Evolutionary conservation across 1,140 invertebrate genomes (phyloP), one percentile per base, ranked within the genome.

Genomic region (Chrysopa pallens): DNA sequence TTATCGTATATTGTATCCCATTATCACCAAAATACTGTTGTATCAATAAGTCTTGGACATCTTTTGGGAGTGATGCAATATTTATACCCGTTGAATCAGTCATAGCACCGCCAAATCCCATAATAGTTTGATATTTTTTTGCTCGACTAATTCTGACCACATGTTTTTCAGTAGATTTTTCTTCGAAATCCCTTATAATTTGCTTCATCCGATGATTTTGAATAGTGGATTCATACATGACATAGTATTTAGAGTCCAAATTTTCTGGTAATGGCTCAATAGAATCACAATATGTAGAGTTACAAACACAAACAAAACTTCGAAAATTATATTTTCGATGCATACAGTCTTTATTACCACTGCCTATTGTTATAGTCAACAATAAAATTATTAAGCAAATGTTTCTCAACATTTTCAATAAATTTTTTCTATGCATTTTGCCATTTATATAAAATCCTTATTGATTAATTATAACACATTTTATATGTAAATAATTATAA

Each of bases 51-150:
- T 75, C 57, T 52, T 76, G 72, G 1, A 74, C 50, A 1, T 48
- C 43, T 8, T 55, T 28, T 5, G 70, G 66, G 6, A 87, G 60
- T 4, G 58, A 70, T 2, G 63, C 62, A 45, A 87, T 74, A 50
- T 89, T 80, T 9, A 86, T 74, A 1, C 73, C 76, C 1, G 79
- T 73, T 1, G 87, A 62, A 58, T 91, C 88, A 0, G 86, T 91
- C 44, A 89, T 83, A 1, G 86, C 80, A 11, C 81, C 85, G 0
- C 87, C 87, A 55, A 86, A 90, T 0, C 87, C 87, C 41, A 72
- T 45, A 6, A 80, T 70, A n/a, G 39, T 67, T 53, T 81, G 78
- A 48, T 64, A 73, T 12, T 11, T 12, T 14, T 12, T 38, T 4
- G 11, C 15, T 2, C 15, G 13, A 39, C 28, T 29, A 11, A 39